Percentiles rank a stretch among this genome's conserved stretches.
phyloP scores from a whole-genome alignment of 2,888 invertebrate species.

The Stramonita haemastoma region DNA sequence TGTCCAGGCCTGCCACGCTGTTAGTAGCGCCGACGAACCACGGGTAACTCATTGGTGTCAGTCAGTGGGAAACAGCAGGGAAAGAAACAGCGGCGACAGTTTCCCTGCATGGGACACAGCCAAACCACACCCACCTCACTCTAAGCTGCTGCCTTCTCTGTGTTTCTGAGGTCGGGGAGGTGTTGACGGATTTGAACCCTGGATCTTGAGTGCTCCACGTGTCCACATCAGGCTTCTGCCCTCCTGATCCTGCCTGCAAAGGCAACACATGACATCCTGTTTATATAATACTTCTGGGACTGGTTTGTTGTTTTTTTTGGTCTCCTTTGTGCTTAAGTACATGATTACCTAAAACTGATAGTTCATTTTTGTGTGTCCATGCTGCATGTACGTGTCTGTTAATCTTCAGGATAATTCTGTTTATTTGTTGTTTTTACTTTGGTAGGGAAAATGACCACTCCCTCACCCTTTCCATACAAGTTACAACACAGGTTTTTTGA shows the following conservation, averaged over 20 bases:
- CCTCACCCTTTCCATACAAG: no score
- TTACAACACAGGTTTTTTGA: no score
- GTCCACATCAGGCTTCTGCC: conserved; percentile 27
- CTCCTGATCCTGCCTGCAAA: not conserved
- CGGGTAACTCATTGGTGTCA: conserved; percentile 42
- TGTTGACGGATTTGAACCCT: not conserved
- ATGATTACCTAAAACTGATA: no score
- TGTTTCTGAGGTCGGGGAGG: not conserved
- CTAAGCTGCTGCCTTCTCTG: no score
- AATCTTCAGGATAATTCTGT: no score
- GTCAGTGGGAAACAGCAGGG: conserved; percentile 24
- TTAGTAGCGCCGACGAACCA: conserved; percentile 40
- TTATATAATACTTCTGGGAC: not conserved
- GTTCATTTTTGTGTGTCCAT: no score
- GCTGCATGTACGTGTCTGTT: no score
- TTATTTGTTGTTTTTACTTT: no score
- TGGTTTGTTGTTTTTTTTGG: not conserved
- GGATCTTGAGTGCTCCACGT: not conserved
- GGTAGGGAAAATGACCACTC: no score
- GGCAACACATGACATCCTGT: not conserved
- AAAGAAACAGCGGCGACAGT: not conserved
- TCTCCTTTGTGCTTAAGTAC: no score
- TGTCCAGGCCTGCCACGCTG: conserved; percentile 30
- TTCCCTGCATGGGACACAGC: conserved; percentile 24
- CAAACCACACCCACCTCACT: not conserved